Evolutionary conservation across 2,888 invertebrate species (phyloP), one percentile per base, ranked within the genome.

Genomic region (Hypselothyrea guttata): DNA sequence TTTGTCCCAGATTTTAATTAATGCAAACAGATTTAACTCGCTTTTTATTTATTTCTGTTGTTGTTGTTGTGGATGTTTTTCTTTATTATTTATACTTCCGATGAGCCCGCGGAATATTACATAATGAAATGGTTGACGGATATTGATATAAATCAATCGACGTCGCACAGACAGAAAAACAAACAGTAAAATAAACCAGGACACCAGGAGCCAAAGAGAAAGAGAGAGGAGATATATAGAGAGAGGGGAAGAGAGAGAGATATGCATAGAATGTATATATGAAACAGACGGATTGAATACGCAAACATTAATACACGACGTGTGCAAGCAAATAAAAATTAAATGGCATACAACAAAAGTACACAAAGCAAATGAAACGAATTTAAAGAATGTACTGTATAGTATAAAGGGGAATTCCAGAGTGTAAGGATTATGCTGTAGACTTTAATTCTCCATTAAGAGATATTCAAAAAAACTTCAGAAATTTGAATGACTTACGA

Each of bases 91-190:
- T 56, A 47, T 18, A 18, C 57, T 57, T 51, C 62, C 68, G 68
- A 67, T 67, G 68, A 56, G 31, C 62, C 13, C 37, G 33, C 33
- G 37, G 49, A 48, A 65, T 74, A 69, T 79, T 77, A 77, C 84
- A 82, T 75, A 77, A 84, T 75, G 83, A 66, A 84, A 69, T 60
- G 75, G 48, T 69, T 72, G 78, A 67, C 78, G 84, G 78, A 75
- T 82, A 79, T 79, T 84, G 78, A 79, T 84, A 79, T 79, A 84
- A 79, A 79, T 79, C 78, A 79, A 77, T 79, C 82, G 62, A 54
- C 54, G 49, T 15, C 45, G 30, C 48, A 48, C 54, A 18, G 47
- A 34, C 37, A 59, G 35, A 61, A 61, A 66, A 28, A 54, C 57
- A 68, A 73, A 72, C 56, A 73, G n/a, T n/a, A n/a, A n/a, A 78